These are phyloP conservation scores for Marmota monax DNA, from an alignment of 2,113 vertebrate genomes.

Conservation along the genomic window DNA sequence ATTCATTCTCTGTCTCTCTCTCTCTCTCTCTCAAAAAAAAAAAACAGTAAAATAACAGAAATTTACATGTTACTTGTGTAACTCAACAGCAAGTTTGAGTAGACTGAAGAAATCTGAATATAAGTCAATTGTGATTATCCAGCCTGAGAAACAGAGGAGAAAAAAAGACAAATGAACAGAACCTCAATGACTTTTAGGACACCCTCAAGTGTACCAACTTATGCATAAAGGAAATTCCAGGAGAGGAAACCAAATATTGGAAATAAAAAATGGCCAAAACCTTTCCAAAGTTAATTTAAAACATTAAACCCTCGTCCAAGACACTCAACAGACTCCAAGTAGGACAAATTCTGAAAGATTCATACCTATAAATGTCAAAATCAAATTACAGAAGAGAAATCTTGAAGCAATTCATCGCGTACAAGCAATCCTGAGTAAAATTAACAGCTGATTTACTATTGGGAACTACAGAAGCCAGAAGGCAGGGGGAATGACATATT, in stretches of 20 bases:
- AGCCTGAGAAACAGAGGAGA: neutral
- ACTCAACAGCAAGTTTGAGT: neutral
- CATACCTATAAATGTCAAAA: neutral
- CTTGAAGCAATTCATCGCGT: no score
- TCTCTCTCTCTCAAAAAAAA: no score
- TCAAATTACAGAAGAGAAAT: no score
- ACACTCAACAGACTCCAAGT: neutral
- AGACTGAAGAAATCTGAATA: neutral
- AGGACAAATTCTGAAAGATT: neutral
- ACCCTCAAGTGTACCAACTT: neutral
- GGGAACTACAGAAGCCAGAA: neutral
- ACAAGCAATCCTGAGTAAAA: neutral
- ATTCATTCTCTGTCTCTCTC: no score
- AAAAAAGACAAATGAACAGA: neutral
- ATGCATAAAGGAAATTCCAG: neutral
- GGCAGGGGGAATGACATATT: neutral
- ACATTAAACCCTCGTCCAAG: neutral
- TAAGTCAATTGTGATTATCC: neutral
- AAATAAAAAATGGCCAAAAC: neutral
- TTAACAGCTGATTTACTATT: no score
- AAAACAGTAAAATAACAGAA: neutral
- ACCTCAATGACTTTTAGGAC: no score
- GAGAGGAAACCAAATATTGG: neutral
- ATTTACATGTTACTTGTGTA: no score
- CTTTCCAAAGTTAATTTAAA: neutral